Conservation (phyloP, 2,113 vertebrate species). For the Polyodon spathula region DNA sequence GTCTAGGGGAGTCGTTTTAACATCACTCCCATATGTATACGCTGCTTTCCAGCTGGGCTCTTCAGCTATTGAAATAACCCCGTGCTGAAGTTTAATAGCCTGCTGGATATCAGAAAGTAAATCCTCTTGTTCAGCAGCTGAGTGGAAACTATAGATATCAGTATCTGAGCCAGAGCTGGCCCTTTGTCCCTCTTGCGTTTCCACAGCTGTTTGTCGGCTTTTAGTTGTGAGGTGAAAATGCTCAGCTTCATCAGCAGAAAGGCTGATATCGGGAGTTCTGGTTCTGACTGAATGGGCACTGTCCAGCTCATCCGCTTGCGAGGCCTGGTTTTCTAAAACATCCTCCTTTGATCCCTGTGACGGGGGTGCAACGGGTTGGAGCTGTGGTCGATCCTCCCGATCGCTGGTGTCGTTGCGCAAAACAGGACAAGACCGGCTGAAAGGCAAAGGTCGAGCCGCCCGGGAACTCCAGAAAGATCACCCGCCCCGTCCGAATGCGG, state of each 20-base stretch:
- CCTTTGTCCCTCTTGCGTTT: conserved; percentile 68
- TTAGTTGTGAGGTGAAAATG: conserved; percentile 46
- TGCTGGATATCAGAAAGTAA: conserved; percentile 95
- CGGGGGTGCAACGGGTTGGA: too few relatives aligned
- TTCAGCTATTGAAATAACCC: conserved; percentile 36
- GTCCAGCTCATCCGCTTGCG: conserved; percentile 69
- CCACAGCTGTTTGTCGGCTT: conserved; percentile 38
- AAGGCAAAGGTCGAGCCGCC: too few relatives aligned
- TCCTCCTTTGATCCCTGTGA: conserved; percentile 81
- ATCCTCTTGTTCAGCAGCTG: conserved; percentile 88
- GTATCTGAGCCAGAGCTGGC: conserved; percentile 90
- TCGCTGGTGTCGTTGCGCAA: too few relatives aligned
- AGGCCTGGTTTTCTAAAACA: conserved; percentile 61
- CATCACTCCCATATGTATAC: conserved; percentile 40
- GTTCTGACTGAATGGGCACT: conserved; percentile 56
- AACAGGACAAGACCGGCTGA: too few relatives aligned
- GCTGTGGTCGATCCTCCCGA: too few relatives aligned
- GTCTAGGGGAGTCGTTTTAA: conserved; percentile 35
- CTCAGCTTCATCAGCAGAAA: conserved; percentile 75
- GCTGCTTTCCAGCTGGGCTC: conserved; percentile 46
- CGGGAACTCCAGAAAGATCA: too few relatives aligned
- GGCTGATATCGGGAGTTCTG: conserved; percentile 77
- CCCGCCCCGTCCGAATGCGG: too few relatives aligned
- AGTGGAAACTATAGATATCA: conserved; percentile 96
- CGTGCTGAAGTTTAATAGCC: conserved; percentile 77